These are phyloP conservation scores for Zaprionus obscuricornis DNA, from an alignment of 2,888 invertebrate genomes.

Conservation along the genomic window DNA sequence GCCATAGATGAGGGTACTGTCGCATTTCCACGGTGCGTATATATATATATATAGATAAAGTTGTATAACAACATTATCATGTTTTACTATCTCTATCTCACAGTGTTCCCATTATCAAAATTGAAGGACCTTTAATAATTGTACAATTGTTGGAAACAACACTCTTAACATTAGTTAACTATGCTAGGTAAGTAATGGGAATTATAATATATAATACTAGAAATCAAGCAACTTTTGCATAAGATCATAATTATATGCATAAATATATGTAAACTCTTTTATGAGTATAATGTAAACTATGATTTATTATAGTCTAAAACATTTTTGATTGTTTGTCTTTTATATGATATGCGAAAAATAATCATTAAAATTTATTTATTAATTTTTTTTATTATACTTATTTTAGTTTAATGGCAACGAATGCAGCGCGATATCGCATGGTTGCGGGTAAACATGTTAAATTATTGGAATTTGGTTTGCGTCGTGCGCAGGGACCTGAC, in stretches of 20 bases:
- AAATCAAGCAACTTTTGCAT: no score
- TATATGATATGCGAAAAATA: no score
- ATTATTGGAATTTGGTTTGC: conserved; percentile 96
- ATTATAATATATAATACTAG: no score
- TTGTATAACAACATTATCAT: no score
- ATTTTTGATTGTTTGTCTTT: no score
- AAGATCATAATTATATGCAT: no score
- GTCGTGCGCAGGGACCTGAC: conserved; percentile 99
- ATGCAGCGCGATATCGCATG: conserved; percentile 98
- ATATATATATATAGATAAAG: background rate
- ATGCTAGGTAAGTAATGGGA: conserved; percentile 89
- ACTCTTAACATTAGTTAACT: conserved; percentile 97
- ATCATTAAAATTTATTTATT: conserved; percentile 5
- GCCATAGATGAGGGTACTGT: conserved; percentile 98
- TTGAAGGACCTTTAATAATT: conserved; percentile 98
- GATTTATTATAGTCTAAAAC: no score
- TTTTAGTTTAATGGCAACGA: conserved; percentile 96
- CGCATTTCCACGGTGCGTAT: conserved; percentile 93
- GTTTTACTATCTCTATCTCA: no score
- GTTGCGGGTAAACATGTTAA: conserved; percentile 95
- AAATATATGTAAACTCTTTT: no score
- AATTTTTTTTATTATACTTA: conserved; percentile 1
- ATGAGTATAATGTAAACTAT: no score
- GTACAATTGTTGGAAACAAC: conserved; percentile 98
- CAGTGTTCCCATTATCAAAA: conserved; percentile 95